Conservation (phyloP, 2,113 vertebrate species). For the Callionymus lyra region DNA sequence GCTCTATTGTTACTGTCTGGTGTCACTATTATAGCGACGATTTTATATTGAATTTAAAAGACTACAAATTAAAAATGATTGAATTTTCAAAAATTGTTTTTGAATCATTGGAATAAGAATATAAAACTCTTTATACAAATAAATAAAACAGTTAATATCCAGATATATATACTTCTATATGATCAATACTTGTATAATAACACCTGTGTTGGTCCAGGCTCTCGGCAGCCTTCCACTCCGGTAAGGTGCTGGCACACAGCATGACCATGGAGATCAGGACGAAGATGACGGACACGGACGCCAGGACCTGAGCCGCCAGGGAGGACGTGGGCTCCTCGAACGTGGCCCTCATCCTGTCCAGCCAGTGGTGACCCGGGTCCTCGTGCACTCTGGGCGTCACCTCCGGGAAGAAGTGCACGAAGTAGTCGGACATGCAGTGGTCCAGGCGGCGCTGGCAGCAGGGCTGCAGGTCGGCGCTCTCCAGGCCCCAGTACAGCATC, state of each 20-base stretch:
- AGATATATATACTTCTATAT: too few species aligned
- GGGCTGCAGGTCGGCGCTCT: slow-evolving; percentile 81
- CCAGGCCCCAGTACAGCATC: slow-evolving; percentile 94
- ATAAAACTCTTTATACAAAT: too few species aligned
- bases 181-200: too few species aligned
- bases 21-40: too few species aligned
- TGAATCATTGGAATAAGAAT: too few species aligned
- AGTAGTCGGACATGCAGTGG: slow-evolving; percentile 84
- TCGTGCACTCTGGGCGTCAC: slow-evolving; percentile 9
- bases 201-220: slow-evolving; percentile 89
- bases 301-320: slow-evolving; percentile 82
- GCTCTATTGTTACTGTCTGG: too few species aligned
- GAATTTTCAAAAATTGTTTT: too few species aligned
- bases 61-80: too few species aligned
- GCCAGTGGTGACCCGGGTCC: slow-evolving; percentile 55
- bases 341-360: slow-evolving; percentile 83
- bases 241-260: slow-evolving; percentile 90
- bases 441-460: slow-evolving; percentile 93
- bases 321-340: slow-evolving; percentile 94
- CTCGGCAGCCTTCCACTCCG: slow-evolving; percentile 85
- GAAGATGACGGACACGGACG: slow-evolving; percentile 84
- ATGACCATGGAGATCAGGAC: slow-evolving; percentile 95
- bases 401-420: slow-evolving; percentile 79
- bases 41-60: too few species aligned
- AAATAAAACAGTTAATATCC: too few species aligned